Evolutionary conservation across 2,797 vertebrate species (phyloP).

Genomic region (Botia kubotai): DNA sequence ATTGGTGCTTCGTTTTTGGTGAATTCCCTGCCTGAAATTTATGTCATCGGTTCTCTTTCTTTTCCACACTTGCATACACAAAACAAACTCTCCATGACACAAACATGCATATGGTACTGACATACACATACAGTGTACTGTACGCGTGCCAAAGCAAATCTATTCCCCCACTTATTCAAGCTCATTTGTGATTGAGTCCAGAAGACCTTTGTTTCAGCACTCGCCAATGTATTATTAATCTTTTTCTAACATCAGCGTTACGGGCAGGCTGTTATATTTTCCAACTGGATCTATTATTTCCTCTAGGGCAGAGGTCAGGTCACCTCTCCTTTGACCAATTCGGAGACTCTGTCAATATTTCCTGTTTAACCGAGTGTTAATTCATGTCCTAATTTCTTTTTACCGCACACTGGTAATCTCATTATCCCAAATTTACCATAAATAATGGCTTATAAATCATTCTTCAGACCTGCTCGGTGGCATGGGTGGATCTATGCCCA

Average conservation of each 20-base stretch:
- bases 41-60: background rate
- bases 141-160: slow-evolving; percentile 3
- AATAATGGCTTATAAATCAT: slow-evolving; percentile 67
- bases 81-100: slow-evolving; percentile 8
- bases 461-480: slow-evolving; percentile 56
- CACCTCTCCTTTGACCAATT: slow-evolving; percentile 17
- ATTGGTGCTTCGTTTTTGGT: background rate
- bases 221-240: slow-evolving; percentile 30
- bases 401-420: slow-evolving; percentile 38
- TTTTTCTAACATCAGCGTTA: slow-evolving; percentile 3
- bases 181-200: slow-evolving; percentile 14
- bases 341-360: slow-evolving; percentile 32
- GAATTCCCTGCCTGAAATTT: background rate
- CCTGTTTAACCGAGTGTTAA: slow-evolving; percentile 49
- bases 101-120: slow-evolving; percentile 4
- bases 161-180: background rate
- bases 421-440: slow-evolving; percentile 38
- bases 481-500: slow-evolving; percentile 21
- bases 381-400: slow-evolving; percentile 51
- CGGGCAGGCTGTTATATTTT: slow-evolving; percentile 18
- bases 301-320: slow-evolving; percentile 40
- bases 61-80: slow-evolving; percentile 5
- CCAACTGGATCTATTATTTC: slow-evolving; percentile 14
- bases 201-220: slow-evolving; percentile 14
- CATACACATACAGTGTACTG: slow-evolving; percentile 10